Conservation (phyloP, 2,113 vertebrate species). For the Pseudopipra pipra region DNA sequence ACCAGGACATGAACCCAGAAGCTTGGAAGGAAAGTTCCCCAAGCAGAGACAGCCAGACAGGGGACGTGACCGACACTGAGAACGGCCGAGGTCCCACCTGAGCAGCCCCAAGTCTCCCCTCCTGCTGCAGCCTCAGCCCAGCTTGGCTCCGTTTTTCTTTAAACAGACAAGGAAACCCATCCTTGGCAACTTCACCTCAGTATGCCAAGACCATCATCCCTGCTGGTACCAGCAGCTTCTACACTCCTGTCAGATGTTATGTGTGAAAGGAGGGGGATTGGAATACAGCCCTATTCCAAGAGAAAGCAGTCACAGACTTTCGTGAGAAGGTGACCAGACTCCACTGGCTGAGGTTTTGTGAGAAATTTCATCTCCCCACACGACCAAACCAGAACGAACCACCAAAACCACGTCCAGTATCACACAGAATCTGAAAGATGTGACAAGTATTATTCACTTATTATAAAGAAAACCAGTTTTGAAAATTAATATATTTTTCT, state of each 20-base stretch:
- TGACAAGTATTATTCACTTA: background rate
- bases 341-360: accelerated
- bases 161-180: background rate
- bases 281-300: background rate
- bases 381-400: accelerated
- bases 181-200: accelerated
- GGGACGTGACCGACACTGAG: accelerated
- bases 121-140: background rate
- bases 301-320: background rate
- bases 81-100: background rate
- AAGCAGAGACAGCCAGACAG: background rate
- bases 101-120: background rate
- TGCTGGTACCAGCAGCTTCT: background rate
- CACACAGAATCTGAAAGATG: background rate
- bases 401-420: background rate
- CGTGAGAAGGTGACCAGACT: background rate
- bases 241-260: background rate
- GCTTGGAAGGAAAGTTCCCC: background rate
- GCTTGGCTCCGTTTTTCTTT: too few relatives aligned
- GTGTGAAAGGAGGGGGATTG: background rate
- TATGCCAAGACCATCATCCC: background rate
- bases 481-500: background rate
- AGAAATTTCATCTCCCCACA: background rate
- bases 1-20: background rate
- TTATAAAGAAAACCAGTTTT: background rate